Evolutionary conservation across 2,888 invertebrate genomes (phyloP), one percentile per base, ranked within the genome.

Genomic region (Scaeva pyrastri): DNA sequence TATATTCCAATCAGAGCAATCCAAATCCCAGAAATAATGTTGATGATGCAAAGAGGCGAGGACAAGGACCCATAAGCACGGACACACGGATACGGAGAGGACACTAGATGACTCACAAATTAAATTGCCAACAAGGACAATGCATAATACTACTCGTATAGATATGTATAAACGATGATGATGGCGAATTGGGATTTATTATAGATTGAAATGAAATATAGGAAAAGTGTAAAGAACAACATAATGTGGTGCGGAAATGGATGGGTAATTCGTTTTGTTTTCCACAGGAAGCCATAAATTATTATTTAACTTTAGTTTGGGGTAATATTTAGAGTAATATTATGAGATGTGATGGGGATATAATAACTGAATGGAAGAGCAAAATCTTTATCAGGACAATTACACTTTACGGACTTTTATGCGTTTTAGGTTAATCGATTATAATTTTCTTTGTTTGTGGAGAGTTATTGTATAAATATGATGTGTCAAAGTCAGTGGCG

Each of bases 101-200:
- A 31, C 31, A 31, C 31, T 31, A 31, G 45, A 72, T 82, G 82
- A 83, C 72, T 83, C 77, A 83, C 50, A 72, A 81, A 81, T 76
- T 81, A 72, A 82, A 82, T 82, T 82, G 76, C 72, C 68, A 64
- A 55, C 52, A 39, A 76, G 58, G 45, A 85, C 60, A 72, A 66
- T 66, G 75, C 64, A 72, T 76, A 71, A 77, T 31, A 31, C 6
- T 31, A 31, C 31, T 31, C 31, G 31, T 31, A 31, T 31, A 31
- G 31, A 31, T n/a, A n/a, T n/a, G n/a, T n/a, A 31, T 31, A 31
- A 31, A 52, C 52, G 52, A 68, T 52, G 55, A 71, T 72, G 80
- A 74, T 62, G 74, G 55, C 36, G 52, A 52, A 72, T 60, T 60
- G 52, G 56, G 73, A 83, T 83, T 83, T 83, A 83, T 83, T 77